These are phyloP conservation scores for Periplaneta americana DNA, from an alignment of 1,140 invertebrate species.

Conservation along the genomic window DNA sequence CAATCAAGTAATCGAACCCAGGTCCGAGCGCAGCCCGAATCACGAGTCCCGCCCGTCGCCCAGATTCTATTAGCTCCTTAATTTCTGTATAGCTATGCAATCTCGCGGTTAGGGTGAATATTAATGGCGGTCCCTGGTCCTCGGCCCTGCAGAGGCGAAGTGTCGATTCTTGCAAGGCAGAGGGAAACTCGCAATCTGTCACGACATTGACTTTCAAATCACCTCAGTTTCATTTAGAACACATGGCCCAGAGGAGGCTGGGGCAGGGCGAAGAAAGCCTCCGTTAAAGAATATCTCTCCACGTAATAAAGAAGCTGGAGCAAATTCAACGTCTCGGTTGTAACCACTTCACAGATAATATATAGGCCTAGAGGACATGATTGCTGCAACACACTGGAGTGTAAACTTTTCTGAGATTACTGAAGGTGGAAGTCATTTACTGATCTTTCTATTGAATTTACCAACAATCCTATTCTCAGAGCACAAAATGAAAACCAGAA, in stretches of 20 bases:
- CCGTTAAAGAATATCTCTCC: not conserved
- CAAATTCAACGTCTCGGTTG: too few relatives aligned
- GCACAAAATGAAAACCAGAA: too few relatives aligned
- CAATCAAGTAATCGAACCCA: too few relatives aligned
- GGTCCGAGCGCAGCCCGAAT: too few relatives aligned
- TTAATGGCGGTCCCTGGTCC: too few relatives aligned
- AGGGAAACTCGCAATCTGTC: not conserved
- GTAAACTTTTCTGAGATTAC: not conserved
- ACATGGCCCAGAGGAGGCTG: not conserved
- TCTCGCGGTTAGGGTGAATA: too few relatives aligned
- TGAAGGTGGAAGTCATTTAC: not conserved
- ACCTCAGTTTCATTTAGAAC: not conserved
- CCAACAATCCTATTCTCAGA: too few relatives aligned
- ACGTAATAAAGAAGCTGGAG: not conserved
- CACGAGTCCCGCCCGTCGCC: too few relatives aligned
- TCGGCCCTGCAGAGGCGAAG: not conserved
- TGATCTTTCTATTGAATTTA: not conserved
- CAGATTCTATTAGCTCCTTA: too few relatives aligned
- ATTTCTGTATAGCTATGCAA: too few relatives aligned
- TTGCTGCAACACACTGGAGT: not conserved
- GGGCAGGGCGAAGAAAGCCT: not conserved
- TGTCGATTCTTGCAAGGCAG: not conserved
- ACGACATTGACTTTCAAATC: conserved; percentile 7
- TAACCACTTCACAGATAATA: too few relatives aligned
- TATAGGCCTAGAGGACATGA: not conserved